These are phyloP conservation scores for Andrena hattorfiana DNA, from an alignment of 2,888 invertebrate genomes.

Conservation along the genomic window DNA sequence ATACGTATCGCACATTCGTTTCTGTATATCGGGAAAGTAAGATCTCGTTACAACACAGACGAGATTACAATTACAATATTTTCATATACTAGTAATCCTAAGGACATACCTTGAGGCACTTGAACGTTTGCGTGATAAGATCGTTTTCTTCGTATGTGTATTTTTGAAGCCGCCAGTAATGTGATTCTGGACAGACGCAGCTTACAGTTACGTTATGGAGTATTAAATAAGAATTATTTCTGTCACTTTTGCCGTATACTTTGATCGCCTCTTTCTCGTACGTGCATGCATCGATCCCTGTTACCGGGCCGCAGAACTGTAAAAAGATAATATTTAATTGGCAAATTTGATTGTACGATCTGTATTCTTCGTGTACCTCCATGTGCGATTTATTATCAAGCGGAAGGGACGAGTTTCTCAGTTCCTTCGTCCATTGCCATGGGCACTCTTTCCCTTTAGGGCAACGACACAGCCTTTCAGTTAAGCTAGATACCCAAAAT, in stretches of 20 bases:
- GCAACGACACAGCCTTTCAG: constrained; percentile 88
- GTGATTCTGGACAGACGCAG: constrained; percentile 86
- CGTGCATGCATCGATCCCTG: constrained; percentile 79
- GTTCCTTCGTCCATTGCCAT: constrained; percentile 84
- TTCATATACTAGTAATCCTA: not conserved
- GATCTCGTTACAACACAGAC: constrained; percentile 14
- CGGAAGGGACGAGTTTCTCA: constrained; percentile 83
- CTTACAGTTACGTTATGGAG: constrained; percentile 85
- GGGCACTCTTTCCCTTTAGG: constrained; percentile 86
- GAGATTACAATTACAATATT: constrained; percentile 1
- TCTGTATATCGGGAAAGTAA: constrained; percentile 73
- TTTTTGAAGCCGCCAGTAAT: constrained; percentile 86
- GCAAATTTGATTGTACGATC: constrained; percentile 33
- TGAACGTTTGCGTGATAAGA: constrained; percentile 82
- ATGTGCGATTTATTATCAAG: constrained; percentile 88
- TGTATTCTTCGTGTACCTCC: constrained; percentile 85
- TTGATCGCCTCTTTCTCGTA: constrained; percentile 83
- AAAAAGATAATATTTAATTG: constrained; percentile 57
- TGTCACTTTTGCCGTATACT: constrained; percentile 84
- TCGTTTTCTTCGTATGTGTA: constrained; percentile 77
- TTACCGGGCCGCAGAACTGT: constrained; percentile 86
- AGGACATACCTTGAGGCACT: constrained; percentile 83
- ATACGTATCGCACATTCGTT: constrained; percentile 86
- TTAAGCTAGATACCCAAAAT: constrained; percentile 87
- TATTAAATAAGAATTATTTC: constrained; percentile 81